Evolutionary conservation across 1,140 invertebrate species (phyloP).

Genomic region (Venustaconcha ellipsiformis): DNA sequence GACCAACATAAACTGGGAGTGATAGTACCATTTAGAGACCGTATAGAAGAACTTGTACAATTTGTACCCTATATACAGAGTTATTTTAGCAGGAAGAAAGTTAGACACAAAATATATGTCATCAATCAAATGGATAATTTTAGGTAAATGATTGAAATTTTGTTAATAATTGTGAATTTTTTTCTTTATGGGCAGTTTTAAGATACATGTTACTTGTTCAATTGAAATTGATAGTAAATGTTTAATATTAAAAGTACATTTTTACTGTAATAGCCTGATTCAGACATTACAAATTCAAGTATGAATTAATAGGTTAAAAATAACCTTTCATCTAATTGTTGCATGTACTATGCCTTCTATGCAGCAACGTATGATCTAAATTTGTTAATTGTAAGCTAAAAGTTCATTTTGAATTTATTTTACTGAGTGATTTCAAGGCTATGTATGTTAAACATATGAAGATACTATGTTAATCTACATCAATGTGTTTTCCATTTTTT

Average conservation of each 20-base stretch:
- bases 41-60: constrained; percentile 93
- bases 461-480: background rate
- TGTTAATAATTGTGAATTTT: background rate
- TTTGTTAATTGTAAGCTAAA: too few relatives aligned
- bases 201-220: background rate
- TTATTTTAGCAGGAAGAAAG: constrained; percentile 86
- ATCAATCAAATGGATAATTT: constrained; percentile 85
- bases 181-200: background rate
- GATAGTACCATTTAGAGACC: constrained; percentile 92
- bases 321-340: background rate
- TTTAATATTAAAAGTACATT: background rate
- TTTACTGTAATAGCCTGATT: background rate
- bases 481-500: background rate
- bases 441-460: background rate
- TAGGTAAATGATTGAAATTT: constrained; percentile 51
- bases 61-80: constrained; percentile 92
- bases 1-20: constrained; percentile 77
- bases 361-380: too few relatives aligned
- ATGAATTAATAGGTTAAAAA: background rate
- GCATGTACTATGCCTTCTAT: too few relatives aligned
- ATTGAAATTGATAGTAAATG: background rate
- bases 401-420: too few relatives aligned
- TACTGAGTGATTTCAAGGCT: too few relatives aligned
- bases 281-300: background rate
- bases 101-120: constrained; percentile 90